Base-by-base conservation (phyloP, 2,797 vertebrate species). In the Lagodon rhomboides region DNA sequence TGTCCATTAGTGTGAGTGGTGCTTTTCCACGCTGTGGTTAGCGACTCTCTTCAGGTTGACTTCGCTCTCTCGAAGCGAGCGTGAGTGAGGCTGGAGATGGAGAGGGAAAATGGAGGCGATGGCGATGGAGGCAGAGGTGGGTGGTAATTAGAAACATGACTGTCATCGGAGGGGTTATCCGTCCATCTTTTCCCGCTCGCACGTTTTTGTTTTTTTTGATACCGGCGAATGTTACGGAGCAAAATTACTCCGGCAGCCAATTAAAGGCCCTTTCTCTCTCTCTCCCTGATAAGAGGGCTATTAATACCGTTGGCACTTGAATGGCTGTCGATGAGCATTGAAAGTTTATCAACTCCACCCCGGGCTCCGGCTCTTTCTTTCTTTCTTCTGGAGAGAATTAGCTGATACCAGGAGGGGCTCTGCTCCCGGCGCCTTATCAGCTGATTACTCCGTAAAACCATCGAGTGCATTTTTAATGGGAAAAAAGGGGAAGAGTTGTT, bases 1-100 rank as follows among this genome's bases (percentile, higher is more conserved):
- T 83, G 61, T 90, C 91, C 91, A 92, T 94, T 93, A 93, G 87
- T 82, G 70, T 82, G 89, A 92, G 91, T 86, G 84, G 73, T 88
- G 80, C 75, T 70, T 66, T 77, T 80, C 80, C 72, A 67, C 75
- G 58, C 71, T 71, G 79, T n/a, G 75, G 80, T 83, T 79, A 30
- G 75, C 65, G 53, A n/a, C 74, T 77, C 78, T 73, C 80, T 86
- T 86, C 86, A 87, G 82, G 84, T 80, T 80, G 86, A 90, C 85
- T 89, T 86, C 34, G 56, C 83, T 79, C 75, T 84, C 85, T n/a
- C 68, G 68, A 86, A 86, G 69, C 69, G 47, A 18, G 79, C 18
- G 6, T 23, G 59, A 72, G 79, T 47, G 23, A 11, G 64, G 65
- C 17, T 50, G 46, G 8, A 69, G 81, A 70, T 59, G 67, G 73